These are phyloP conservation scores for Leptodirus hochenwartii DNA, from an alignment of 2,888 invertebrate genomes.

Conservation along the genomic window DNA sequence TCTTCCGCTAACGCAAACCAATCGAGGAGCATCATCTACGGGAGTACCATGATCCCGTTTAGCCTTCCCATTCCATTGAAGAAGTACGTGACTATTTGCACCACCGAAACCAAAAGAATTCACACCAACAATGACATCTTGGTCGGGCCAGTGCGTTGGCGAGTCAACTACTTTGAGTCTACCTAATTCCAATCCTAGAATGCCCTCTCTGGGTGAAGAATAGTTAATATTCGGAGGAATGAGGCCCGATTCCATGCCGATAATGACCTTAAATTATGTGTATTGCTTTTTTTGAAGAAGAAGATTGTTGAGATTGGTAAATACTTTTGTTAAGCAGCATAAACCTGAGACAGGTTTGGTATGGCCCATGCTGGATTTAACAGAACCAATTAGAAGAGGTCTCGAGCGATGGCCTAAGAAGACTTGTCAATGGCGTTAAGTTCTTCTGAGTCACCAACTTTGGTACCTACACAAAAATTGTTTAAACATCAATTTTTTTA, in stretches of 20 bases:
- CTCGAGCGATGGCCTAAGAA: constrained; percentile 49
- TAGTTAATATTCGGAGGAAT: constrained; percentile 76
- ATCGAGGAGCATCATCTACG: constrained; percentile 45
- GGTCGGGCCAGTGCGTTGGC: constrained; percentile 36
- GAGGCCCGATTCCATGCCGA: constrained; percentile 52
- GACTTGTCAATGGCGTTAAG: constrained; percentile 61
- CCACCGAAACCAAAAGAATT: constrained; percentile 94
- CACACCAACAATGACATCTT: constrained; percentile 53
- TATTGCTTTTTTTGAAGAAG: too few relatives aligned
- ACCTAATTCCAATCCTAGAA: constrained; percentile 39
- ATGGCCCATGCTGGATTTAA: constrained; percentile 84
- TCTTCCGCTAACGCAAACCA: constrained; percentile 61
- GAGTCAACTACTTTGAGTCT: constrained; percentile 56
- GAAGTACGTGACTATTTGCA: constrained; percentile 56
- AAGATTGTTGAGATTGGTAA: too few relatives aligned
- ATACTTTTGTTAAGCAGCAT: constrained; percentile 55
- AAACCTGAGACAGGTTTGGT: constrained; percentile 68
- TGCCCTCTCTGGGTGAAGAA: constrained; percentile 26
- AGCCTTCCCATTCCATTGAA: constrained; percentile 38
- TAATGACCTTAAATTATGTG: constrained; percentile 38
- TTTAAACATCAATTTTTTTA: not conserved
- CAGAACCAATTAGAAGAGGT: constrained; percentile 65
- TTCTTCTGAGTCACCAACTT: constrained; percentile 78
- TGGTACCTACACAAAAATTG: constrained; percentile 32
- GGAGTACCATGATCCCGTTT: constrained; percentile 42